Evolutionary conservation across 2,888 invertebrate genomes (phyloP).

Genomic region (Stegana nigrithorax): DNA sequence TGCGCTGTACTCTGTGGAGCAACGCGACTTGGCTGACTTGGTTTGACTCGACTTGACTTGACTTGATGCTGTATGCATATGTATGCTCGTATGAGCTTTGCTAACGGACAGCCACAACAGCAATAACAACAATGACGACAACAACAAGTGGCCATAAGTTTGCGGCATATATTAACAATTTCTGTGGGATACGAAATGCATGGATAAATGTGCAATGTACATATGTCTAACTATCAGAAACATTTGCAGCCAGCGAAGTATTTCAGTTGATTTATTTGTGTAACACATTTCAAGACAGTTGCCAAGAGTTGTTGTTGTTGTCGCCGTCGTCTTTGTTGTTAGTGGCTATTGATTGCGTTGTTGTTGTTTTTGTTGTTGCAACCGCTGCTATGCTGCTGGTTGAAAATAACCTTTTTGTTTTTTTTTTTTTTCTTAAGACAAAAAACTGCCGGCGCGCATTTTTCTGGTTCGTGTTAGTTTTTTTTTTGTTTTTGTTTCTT

Average conservation of each 20-base stretch:
- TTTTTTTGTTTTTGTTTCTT: no score
- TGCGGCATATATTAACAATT: background rate
- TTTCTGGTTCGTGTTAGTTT: background rate
- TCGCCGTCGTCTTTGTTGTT: background rate
- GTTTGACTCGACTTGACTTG: no score
- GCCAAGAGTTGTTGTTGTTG: background rate
- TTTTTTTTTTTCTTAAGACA: no score
- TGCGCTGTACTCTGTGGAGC: background rate
- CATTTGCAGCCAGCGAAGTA: background rate
- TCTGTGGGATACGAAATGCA: no score
- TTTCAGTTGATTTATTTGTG: slow-evolving; percentile 51
- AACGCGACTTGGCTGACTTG: no score
- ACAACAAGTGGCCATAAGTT: background rate
- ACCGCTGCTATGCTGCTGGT: no score
- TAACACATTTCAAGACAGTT: slow-evolving; percentile 41
- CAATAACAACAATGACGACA: background rate
- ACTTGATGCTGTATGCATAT: no score
- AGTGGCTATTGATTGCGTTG: no score
- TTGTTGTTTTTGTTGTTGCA: background rate
- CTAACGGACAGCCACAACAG: background rate
- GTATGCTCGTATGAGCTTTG: no score
- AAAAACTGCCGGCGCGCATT: background rate
- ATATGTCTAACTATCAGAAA: background rate
- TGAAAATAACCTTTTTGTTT: background rate
- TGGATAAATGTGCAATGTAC: background rate